Base-by-base conservation (phyloP, 2,888 invertebrate species). In the Suillia variegata region DNA sequence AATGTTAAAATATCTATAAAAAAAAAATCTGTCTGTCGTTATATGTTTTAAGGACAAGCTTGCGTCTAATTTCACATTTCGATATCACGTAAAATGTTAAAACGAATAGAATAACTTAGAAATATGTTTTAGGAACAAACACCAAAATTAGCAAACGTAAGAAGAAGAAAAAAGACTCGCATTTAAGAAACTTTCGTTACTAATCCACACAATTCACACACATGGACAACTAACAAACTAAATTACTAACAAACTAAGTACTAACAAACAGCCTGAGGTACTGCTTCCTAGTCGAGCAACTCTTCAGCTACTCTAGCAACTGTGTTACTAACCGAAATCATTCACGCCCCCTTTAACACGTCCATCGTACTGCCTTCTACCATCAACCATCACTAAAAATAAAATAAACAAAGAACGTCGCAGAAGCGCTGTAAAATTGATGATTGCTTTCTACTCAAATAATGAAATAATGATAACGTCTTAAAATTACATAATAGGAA, bases 11-110 rank as follows among this genome's bases (percentile, higher is more conserved):
- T n/a, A n/a, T n/a, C n/a, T n/a, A n/a, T n/a, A n/a, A n/a, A n/a
- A n/a, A n/a, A n/a, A n/a, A 52, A 52, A 21, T 58, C 57, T 56
- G 24, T 55, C 48, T 45, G 33, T 55, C 4, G 48, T 17, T 33
- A 55, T 48, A 48, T 55, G 48, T 38, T 10, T 13, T 38, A 38
- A 38, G 38, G 38, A 38, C 38, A 38, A 38, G 38, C 38, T 38
- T 38, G 38, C n/a, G n/a, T n/a, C 38, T 38, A 38, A 38, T 4
- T 38, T n/a, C 15, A 31, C 6, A 38, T n/a, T 38, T 38, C 15
- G 38, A 38, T 38, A 13, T 38, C n/a, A 13, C 38, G 38, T n/a
- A 10, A 38, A 38, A 10, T n/a, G n/a, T n/a, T n/a, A n/a, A n/a
- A n/a, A n/a, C n/a, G n/a, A n/a, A n/a, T 38, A 38, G 10, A 38